These are phyloP conservation scores for Tipula unca DNA, from an alignment of 2,888 invertebrate species.

Conservation along the genomic window DNA sequence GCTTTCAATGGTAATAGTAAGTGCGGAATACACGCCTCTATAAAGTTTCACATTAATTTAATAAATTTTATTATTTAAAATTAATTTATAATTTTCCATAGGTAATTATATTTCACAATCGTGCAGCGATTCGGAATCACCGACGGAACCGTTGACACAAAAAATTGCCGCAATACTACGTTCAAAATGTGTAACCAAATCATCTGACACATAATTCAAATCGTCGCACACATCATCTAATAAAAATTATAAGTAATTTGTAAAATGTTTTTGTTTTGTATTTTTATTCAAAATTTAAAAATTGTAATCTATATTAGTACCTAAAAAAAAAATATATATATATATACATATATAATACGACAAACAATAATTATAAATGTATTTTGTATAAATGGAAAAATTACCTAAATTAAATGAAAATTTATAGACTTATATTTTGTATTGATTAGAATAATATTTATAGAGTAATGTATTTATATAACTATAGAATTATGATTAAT, in stretches of 20 bases:
- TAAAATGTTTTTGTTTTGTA: not conserved
- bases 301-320: not conserved
- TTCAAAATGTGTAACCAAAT: slow-evolving; percentile 37
- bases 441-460: not conserved
- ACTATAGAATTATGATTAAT: not conserved
- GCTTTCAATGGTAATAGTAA: slow-evolving; percentile 19
- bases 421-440: not conserved
- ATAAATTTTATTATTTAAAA: not conserved
- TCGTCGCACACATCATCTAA: not conserved
- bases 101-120: slow-evolving; percentile 39
- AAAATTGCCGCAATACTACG: slow-evolving; percentile 39
- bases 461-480: not conserved
- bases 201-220: not conserved
- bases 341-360: not conserved
- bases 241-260: not conserved
- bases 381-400: not conserved
- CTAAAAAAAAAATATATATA: not conserved
- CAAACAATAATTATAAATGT: not conserved
- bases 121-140: slow-evolving; percentile 42
- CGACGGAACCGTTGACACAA: slow-evolving; percentile 41
- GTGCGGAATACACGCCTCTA: not conserved
- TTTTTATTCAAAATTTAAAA: not conserved
- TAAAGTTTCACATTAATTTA: too few species aligned
- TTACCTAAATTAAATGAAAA: slow-evolving; percentile 3
- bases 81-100: slow-evolving; percentile 23